Evolutionary conservation across 2,888 invertebrate genomes (phyloP).

Genomic region (Cyclophora punctaria): DNA sequence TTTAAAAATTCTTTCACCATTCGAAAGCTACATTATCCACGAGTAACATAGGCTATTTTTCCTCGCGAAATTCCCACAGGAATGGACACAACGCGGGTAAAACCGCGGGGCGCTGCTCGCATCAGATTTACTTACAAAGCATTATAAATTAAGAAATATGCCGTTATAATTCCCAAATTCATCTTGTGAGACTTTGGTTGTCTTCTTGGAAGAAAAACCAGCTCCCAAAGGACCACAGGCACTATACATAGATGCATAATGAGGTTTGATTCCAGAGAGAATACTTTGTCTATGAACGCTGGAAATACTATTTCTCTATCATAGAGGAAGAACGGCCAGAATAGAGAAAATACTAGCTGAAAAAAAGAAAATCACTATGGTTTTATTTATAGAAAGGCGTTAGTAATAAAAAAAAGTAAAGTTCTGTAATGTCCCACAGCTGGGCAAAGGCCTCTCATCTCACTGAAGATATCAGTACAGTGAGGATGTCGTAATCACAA

Average conservation of each 20-base stretch:
- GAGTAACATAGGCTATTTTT: too few species aligned
- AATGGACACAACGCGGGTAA: neutral
- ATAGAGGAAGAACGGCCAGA: conserved; percentile 42
- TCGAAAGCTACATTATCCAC: too few species aligned
- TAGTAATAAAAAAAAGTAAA: neutral
- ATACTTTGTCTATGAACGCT: conserved; percentile 35
- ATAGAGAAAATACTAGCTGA: conserved; percentile 36
- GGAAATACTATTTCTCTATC: conserved; percentile 39
- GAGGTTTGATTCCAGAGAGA: conserved; percentile 32
- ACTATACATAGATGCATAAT: conserved; percentile 33
- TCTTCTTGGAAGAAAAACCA: conserved; percentile 24
- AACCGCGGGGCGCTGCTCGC: neutral
- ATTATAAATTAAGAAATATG: conserved; percentile 19
- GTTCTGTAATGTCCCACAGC: too few species aligned
- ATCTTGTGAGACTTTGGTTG: conserved; percentile 23
- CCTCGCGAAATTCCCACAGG: too few species aligned
- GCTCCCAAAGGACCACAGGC: conserved; percentile 36
- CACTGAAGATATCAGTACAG: neutral
- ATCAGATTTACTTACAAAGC: conserved; percentile 27
- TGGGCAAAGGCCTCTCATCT: neutral
- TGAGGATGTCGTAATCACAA: too few species aligned
- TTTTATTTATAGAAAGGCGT: neutral
- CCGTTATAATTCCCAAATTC: conserved; percentile 14
- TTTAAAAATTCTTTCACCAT: too few species aligned
- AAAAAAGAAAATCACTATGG: conserved; percentile 14